Conservation (phyloP, 2,888 invertebrate genomes). For the Steinernema scapterisci region DNA sequence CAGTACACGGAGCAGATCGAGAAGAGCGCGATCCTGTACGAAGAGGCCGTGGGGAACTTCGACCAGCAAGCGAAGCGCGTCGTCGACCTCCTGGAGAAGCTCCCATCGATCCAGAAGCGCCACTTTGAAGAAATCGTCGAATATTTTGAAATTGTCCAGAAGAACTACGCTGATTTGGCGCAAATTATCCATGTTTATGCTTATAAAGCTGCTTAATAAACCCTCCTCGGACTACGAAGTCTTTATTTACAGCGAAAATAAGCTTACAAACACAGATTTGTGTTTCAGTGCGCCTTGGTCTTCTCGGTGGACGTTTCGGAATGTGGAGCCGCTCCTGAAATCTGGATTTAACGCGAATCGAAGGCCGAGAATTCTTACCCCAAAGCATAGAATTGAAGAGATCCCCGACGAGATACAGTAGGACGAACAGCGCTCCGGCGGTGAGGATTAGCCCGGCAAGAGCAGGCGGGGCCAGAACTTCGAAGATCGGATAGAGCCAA, state of each 20-base stretch:
- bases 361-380: conserved; percentile 69
- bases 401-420: conserved; percentile 79
- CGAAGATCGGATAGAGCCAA: conserved; percentile 91
- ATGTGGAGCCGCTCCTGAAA: conserved; percentile 16
- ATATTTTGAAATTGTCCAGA: not conserved
- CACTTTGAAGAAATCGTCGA: conserved; percentile 25
- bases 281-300: not conserved
- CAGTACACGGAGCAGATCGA: conserved; percentile 56
- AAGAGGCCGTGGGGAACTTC: conserved; percentile 52
- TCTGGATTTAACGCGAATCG: not conserved
- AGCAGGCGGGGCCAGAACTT: conserved; percentile 77
- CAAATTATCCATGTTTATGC: not conserved
- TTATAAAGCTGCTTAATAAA: too few species aligned
- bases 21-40: conserved; percentile 52
- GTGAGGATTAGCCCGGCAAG: conserved; percentile 77
- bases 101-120: conserved; percentile 38
- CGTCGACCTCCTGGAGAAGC: conserved; percentile 31
- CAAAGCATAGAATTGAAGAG: conserved; percentile 77
- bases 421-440: conserved; percentile 72
- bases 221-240: too few species aligned
- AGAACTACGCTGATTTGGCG: not conserved
- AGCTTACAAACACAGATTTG: not conserved
- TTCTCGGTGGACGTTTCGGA: not conserved
- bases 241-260: conserved; percentile 16
- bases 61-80: conserved; percentile 46